phyloP scores from a whole-genome alignment of 2,888 invertebrate species.

The Tenodera sinensis region DNA sequence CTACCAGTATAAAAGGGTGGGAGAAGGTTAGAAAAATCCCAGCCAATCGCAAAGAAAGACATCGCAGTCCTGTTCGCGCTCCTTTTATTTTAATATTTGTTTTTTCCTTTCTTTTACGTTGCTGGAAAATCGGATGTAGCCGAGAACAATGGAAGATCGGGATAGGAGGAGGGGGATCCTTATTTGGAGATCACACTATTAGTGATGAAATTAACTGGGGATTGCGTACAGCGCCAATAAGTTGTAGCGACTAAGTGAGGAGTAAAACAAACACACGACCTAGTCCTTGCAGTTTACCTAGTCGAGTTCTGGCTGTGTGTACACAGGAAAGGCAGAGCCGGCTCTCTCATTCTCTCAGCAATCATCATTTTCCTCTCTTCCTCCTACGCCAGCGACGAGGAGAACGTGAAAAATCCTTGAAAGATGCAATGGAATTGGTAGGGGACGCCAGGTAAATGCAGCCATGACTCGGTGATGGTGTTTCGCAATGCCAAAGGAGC shows the following conservation, averaged over 20 bases:
- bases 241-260: background rate
- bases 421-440: background rate
- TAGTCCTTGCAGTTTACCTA: background rate
- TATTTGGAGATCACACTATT: background rate
- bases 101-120: background rate
- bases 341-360: background rate
- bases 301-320: background rate
- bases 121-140: background rate
- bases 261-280: background rate
- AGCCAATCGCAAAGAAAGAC: background rate
- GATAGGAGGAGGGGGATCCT: background rate
- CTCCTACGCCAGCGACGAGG: background rate
- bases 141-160: background rate
- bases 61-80: background rate
- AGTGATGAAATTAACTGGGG: slow-evolving; percentile 2
- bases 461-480: background rate
- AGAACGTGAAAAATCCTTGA: background rate
- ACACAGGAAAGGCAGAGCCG: background rate
- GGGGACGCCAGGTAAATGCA: background rate
- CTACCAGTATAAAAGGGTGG: background rate
- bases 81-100: background rate
- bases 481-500: background rate
- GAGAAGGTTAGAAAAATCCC: background rate
- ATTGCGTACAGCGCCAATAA: background rate
- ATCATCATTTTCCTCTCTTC: background rate